A percentile compares a stretch with the other conserved stretches of the same genome.
phyloP scores from a whole-genome alignment of 53 echinoderm and acorn worm species.

The Temnopleurus reevesii region DNA sequence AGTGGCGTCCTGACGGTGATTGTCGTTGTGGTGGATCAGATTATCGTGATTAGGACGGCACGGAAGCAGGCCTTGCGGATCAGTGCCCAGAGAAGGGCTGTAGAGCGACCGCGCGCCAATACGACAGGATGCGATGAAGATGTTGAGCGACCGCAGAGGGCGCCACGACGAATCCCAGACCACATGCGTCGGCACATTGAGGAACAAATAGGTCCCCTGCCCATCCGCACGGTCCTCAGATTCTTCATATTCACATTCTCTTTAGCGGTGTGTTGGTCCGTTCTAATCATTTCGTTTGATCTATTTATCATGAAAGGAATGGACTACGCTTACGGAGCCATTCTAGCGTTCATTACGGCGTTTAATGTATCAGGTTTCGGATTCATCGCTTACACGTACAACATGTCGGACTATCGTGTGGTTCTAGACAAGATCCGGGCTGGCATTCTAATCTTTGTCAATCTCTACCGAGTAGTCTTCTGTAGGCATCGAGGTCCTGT shows the following conservation, averaged over 20 bases:
- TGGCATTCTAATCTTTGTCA: too few relatives aligned
- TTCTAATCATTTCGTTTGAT: not conserved
- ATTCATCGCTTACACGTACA: not conserved
- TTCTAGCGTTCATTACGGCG: not conserved
- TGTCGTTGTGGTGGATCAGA: not conserved
- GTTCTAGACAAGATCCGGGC: not conserved
- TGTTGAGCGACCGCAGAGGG: not conserved
- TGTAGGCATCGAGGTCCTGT: too few relatives aligned
- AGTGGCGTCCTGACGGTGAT: not conserved
- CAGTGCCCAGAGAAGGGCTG: not conserved
- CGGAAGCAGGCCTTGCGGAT: not conserved
- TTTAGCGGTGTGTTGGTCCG: not conserved
- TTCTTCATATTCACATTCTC: not conserved
- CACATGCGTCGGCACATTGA: not conserved
- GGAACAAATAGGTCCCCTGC: not conserved
- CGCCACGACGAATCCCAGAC: too few relatives aligned
- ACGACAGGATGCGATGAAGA: not conserved
- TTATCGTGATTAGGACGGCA: not conserved
- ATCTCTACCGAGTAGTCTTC: too few relatives aligned
- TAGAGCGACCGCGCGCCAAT: not conserved
- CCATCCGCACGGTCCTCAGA: not conserved
- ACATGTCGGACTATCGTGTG: not conserved
- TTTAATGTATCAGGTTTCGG: not conserved
- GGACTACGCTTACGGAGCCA: not conserved
- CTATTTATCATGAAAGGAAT: not conserved